These are phyloP conservation scores for Peribatodes rhomboidaria DNA, from an alignment of 2,888 invertebrate genomes.

Conservation along the genomic window DNA sequence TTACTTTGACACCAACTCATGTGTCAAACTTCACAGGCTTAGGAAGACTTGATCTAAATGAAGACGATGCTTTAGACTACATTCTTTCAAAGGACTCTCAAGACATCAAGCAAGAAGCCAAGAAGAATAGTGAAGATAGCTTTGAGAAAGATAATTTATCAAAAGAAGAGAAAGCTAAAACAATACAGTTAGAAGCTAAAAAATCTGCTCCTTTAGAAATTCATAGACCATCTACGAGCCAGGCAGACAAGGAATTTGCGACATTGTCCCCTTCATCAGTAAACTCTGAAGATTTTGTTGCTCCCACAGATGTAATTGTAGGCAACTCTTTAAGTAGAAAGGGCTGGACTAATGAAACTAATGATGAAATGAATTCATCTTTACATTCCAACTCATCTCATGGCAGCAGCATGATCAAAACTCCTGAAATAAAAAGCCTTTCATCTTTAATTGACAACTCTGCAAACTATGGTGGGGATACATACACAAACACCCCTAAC, in stretches of 20 bases:
- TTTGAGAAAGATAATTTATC: conserved; percentile 44
- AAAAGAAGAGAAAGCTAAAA: conserved; percentile 41
- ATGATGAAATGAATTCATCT: conserved; percentile 83
- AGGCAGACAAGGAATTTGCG: conserved; percentile 56
- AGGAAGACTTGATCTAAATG: conserved; percentile 85
- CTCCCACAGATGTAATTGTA: conserved; percentile 65
- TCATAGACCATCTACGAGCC: conserved; percentile 70
- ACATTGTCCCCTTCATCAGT: conserved; percentile 68
- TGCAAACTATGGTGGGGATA: conserved; percentile 69
- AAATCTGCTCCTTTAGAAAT: conserved; percentile 55
- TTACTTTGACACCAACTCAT: conserved; percentile 71
- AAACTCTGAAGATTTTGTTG: conserved; percentile 71
- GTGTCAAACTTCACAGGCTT: conserved; percentile 72
- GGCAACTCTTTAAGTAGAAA: conserved; percentile 89
- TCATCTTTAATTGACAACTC: conserved; percentile 78
- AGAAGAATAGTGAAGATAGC: conserved; percentile 44
- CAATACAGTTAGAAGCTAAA: conserved; percentile 14
- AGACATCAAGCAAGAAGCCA: conserved; percentile 59
- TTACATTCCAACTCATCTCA: conserved; percentile 83
- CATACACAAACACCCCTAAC: conserved; percentile 75
- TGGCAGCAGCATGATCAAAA: conserved; percentile 82
- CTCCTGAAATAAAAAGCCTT: conserved; percentile 80
- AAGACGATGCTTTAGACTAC: conserved; percentile 91
- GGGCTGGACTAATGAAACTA: conserved; percentile 89
- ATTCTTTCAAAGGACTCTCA: conserved; percentile 86